Conservation (phyloP, 1,140 invertebrate genomes). For the Pseudobourletiella spinata region DNA sequence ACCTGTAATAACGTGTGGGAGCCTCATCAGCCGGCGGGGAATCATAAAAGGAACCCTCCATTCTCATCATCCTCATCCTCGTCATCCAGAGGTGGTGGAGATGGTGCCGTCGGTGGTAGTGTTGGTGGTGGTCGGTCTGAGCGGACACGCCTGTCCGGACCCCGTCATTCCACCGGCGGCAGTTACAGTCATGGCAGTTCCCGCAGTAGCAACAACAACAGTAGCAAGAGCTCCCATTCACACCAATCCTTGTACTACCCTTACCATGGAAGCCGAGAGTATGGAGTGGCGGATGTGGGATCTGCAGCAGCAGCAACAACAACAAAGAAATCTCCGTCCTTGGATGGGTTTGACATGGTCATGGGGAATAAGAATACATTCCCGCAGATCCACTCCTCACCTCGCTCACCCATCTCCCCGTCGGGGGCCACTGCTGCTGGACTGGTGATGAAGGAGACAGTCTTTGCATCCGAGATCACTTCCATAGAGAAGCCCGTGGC, state of each 20-base stretch:
- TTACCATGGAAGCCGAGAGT: no score
- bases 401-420: constrained; percentile 16
- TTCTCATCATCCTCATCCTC: constrained; percentile 7
- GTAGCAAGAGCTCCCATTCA: no score
- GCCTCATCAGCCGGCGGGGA: background rate
- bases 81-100: background rate
- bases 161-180: no score
- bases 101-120: background rate
- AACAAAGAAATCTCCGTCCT: background rate
- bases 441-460: constrained; percentile 34
- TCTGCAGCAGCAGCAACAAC: no score
- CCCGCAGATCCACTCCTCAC: background rate
- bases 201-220: no score
- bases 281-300: no score
- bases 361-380: background rate
- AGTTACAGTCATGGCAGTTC: no score
- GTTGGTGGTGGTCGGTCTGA: background rate
- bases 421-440: background rate
- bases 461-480: constrained; percentile 34
- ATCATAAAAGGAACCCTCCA: background rate
- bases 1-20: constrained; percentile 2
- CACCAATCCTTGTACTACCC: no score
- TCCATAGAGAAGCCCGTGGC: constrained; percentile 31
- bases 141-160: no score
- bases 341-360: background rate